These are phyloP conservation scores for Diadophis punctatus DNA, from an alignment of 2,113 vertebrate species.

Conservation along the genomic window DNA sequence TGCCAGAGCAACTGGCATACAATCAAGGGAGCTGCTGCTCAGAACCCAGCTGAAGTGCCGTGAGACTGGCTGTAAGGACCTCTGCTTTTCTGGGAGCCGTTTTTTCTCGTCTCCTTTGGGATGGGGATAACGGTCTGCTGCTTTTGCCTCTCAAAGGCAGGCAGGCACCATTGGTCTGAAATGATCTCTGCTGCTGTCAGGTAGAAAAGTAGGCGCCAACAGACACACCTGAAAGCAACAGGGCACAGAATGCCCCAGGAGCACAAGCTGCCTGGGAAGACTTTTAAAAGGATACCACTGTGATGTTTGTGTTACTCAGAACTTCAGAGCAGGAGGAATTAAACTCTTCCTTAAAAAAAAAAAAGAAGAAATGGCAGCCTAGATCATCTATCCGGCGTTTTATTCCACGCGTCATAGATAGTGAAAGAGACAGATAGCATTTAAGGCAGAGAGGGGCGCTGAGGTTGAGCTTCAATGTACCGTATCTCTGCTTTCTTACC, in stretches of 20 bases:
- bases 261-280: neutral
- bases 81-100: conserved; percentile 3
- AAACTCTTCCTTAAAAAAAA: too few relatives aligned
- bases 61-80: conserved; percentile 28
- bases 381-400: neutral
- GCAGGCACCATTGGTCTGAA: neutral
- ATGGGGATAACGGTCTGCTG: neutral
- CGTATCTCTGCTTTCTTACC: conserved; percentile 3
- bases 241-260: neutral
- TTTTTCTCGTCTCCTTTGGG: conserved; percentile 7
- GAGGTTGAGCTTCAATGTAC: conserved; percentile 33
- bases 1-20: conserved; percentile 43
- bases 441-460: conserved; percentile 43
- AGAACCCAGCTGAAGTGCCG: conserved; percentile 17
- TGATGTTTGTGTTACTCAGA: too few relatives aligned
- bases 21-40: conserved; percentile 25
- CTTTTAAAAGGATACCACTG: neutral
- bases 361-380: too few relatives aligned
- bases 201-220: neutral
- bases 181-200: neutral
- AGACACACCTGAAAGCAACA: neutral
- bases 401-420: conserved; percentile 15
- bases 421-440: conserved; percentile 17
- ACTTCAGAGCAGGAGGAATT: too few relatives aligned
- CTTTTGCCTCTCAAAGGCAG: conserved; percentile 26